Evolutionary conservation across 2,113 vertebrate genomes (phyloP), one percentile per base, ranked within the genome.

Genomic region (Benitochromis conjunctus): DNA sequence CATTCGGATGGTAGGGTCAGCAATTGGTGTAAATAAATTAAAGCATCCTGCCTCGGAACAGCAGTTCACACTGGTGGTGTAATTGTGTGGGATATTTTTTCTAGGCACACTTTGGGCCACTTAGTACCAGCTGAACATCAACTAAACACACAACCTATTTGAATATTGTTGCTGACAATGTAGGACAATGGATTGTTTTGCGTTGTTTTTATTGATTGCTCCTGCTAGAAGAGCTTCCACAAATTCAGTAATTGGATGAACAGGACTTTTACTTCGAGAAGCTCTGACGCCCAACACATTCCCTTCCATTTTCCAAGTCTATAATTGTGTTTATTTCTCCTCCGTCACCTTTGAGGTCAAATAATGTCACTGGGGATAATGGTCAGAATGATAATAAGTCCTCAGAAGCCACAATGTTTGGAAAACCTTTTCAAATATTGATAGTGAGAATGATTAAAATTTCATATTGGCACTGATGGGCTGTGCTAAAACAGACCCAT

Each of bases 371-470:
- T 10, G 84, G 51, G 78, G 80, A 83, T 55, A 66, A 43, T 38
- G 55, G 26, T 74, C 46, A 14, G 80, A 64, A 87, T 84, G 51
- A 76, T 53, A 80, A 86, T 53, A n/a, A 26, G 84, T 55, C 24
- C 43, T 79, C 21, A 43, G 26, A 62, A 84, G 82, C 78, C 55
- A 55, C 80, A 76, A 24, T 84, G 90, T 89, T 92, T 81, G 43
- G 36, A 69, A 92, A 88, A 69, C 56, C 83, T 69, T 69, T 21
- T 94, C 9, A 94, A 94, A 92, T 89, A 95, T 94, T 93, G 82
- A 95, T 90, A 51, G 1, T 5, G 36, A 62, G 7, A 55, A 43
- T 77, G 71, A 91, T 95, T 87, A 92, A 93, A 87, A 64, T 91
- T 92, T 95, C 64, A 94, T 91, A 48, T 7, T 6, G n/a, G 31